phyloP scores from a whole-genome alignment of 2,888 invertebrate species.

The Agrotis ipsilon region DNA sequence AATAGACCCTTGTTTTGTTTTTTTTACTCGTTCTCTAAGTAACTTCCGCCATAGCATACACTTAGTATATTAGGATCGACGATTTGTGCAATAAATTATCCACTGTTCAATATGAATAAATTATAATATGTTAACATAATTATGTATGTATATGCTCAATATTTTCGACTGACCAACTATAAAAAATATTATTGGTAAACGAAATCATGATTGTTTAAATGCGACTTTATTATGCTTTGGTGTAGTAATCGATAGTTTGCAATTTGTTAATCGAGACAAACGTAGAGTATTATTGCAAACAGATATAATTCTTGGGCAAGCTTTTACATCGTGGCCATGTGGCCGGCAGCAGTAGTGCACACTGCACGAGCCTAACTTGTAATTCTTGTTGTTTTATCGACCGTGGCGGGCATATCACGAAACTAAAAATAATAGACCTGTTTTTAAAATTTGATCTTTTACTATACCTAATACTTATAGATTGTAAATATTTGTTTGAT shows the following conservation, averaged over 20 bases:
- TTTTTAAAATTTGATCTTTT: conserved; percentile 58
- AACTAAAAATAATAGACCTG: conserved; percentile 60
- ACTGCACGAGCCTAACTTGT: conserved; percentile 39
- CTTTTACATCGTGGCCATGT: conserved; percentile 40
- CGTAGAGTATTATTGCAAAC: conserved; percentile 40
- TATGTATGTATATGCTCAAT: conserved; percentile 85
- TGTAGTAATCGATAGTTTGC: conserved; percentile 62
- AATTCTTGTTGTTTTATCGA: conserved; percentile 48
- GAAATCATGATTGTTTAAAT: conserved; percentile 69
- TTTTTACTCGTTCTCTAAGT: conserved; percentile 74
- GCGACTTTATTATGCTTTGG: conserved; percentile 72
- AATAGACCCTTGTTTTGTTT: conserved; percentile 76
- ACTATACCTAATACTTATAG: conserved; percentile 52
- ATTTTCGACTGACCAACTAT: conserved; percentile 90
- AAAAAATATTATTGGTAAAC: conserved; percentile 81
- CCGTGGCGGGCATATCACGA: conserved; percentile 65
- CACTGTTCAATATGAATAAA: conserved; percentile 81
- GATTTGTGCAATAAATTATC: conserved; percentile 88
- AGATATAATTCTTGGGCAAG: conserved; percentile 54
- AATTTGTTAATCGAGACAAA: conserved; percentile 39
- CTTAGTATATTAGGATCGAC: conserved; percentile 81
- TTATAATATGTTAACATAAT: conserved; percentile 75
- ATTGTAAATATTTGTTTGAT: conserved; percentile 68
- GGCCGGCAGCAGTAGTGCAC: conserved; percentile 21
- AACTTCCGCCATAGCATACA: conserved; percentile 80